Conservation (phyloP, 2,888 invertebrate species). For the Mythimna albipuncta region DNA sequence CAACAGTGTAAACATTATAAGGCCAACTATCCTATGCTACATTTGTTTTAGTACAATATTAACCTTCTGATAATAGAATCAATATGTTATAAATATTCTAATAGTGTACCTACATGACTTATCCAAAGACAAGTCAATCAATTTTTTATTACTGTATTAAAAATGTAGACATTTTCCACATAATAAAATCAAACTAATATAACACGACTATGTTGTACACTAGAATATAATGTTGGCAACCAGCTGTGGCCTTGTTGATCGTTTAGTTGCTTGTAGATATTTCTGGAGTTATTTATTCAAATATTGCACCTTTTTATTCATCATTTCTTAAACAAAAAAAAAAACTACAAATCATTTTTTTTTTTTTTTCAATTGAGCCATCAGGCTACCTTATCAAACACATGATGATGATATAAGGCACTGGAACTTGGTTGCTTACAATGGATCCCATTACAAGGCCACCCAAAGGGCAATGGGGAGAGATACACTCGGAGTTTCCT, state of each 20-base stretch:
- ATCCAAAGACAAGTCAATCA: slow-evolving; percentile 2
- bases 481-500: too few species aligned
- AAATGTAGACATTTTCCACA: neutral
- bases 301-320: slow-evolving; percentile 5
- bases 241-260: slow-evolving; percentile 47
- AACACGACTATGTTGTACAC: slow-evolving; percentile 5
- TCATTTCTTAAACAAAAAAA: slow-evolving; percentile 1
- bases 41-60: neutral
- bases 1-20: too few species aligned
- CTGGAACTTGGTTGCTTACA: too few species aligned
- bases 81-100: neutral
- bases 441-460: too few species aligned
- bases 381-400: neutral
- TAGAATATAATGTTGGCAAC: slow-evolving; percentile 45
- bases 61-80: slow-evolving; percentile 7
- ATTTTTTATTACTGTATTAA: neutral
- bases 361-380: slow-evolving; percentile 8
- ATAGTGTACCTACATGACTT: neutral
- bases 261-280: slow-evolving; percentile 43
- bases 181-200: slow-evolving; percentile 3
- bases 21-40: too few species aligned
- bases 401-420: too few species aligned
- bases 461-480: too few species aligned
- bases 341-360: slow-evolving; percentile 10
- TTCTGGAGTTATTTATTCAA: slow-evolving; percentile 34